Conservation (phyloP, 2,113 vertebrate species). For the Synodontis membranacea region DNA sequence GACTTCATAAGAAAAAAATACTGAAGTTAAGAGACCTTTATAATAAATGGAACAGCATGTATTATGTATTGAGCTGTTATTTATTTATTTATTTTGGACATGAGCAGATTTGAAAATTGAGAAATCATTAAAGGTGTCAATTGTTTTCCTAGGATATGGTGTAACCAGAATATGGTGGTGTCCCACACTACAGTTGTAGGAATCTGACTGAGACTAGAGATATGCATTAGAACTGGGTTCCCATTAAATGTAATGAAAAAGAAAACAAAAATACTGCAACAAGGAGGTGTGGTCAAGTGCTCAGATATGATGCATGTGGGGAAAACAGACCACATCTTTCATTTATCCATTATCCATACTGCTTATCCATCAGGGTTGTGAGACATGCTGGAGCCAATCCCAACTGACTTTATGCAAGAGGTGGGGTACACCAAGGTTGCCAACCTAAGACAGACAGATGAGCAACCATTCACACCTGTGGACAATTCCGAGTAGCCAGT, state of each 20-base stretch:
- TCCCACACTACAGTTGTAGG: neutral
- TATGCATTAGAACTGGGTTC: neutral
- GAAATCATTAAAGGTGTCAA: neutral
- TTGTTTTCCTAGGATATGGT: neutral
- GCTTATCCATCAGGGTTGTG: too few species aligned
- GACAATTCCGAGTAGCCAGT: too few species aligned
- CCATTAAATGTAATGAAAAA: neutral
- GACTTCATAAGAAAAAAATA: constrained; percentile 65
- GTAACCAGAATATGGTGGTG: neutral
- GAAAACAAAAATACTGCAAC: neutral
- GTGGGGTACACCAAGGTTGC: too few species aligned
- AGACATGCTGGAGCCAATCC: too few species aligned
- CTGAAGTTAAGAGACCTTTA: constrained; percentile 28
- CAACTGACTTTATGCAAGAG: too few species aligned
- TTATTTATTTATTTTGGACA: neutral
- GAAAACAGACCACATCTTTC: neutral
- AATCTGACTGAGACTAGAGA: neutral
- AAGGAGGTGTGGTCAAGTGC: neutral
- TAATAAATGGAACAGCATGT: neutral
- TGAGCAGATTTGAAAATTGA: neutral
- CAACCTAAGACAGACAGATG: too few species aligned
- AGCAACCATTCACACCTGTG: too few species aligned
- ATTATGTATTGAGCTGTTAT: too few species aligned
- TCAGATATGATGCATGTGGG: neutral
- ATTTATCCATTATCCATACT: too few species aligned